phyloP scores from a whole-genome alignment of 1,140 invertebrate species.

The Formica selysi region DNA sequence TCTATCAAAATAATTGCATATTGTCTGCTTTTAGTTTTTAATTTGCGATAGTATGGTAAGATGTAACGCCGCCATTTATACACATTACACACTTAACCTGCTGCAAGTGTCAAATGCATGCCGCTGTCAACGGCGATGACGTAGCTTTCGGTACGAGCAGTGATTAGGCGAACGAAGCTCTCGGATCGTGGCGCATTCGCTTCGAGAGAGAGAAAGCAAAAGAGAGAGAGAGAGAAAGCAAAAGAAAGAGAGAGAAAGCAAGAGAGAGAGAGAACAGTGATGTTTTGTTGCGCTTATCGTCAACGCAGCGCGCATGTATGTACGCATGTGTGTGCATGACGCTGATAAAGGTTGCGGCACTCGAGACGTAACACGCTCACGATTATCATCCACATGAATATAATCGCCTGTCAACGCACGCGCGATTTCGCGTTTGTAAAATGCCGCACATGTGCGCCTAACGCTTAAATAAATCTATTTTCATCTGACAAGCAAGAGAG shows the following conservation, averaged over 20 bases:
- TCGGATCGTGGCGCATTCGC: not conserved
- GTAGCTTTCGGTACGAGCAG: slow-evolving; percentile 51
- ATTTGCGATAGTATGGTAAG: not conserved
- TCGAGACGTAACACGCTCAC: slow-evolving; percentile 42
- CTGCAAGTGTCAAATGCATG: slow-evolving; percentile 47
- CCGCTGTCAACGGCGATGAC: slow-evolving; percentile 52
- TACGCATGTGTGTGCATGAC: slow-evolving; percentile 70
- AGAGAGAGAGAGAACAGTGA: slow-evolving; percentile 49
- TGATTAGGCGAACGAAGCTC: slow-evolving; percentile 64
- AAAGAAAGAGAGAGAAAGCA: too few relatives aligned
- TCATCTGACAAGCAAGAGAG: not conserved
- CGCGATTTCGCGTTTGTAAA: not conserved
- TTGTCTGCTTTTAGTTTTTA: not conserved
- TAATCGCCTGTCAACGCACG: slow-evolving; percentile 55
- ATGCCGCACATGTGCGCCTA: not conserved
- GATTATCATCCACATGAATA: slow-evolving; percentile 31
- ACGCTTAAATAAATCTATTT: slow-evolving; percentile 42
- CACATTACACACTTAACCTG: slow-evolving; percentile 50
- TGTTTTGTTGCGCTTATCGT: slow-evolving; percentile 72
- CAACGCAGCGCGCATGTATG: slow-evolving; percentile 54
- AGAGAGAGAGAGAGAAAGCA: too few relatives aligned
- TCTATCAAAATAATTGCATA: not conserved
- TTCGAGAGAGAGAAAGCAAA: not conserved
- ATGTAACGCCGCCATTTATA: slow-evolving; percentile 40
- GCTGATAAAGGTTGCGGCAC: slow-evolving; percentile 62